These are phyloP conservation scores for Phania funesta DNA, from an alignment of 2,888 invertebrate species.

Conservation along the genomic window DNA sequence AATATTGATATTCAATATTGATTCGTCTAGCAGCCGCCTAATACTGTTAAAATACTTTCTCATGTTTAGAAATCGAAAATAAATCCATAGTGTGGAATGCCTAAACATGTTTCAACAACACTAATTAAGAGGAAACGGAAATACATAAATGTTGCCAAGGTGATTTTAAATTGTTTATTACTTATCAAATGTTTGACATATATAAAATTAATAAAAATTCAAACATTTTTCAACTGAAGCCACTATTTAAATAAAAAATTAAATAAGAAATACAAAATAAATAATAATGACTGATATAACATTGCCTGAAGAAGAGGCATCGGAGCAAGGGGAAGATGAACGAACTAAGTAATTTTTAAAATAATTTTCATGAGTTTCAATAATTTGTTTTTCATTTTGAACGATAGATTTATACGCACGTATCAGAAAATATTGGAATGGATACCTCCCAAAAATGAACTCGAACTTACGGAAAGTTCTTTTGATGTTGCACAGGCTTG, in stretches of 20 bases:
- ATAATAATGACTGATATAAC: slow-evolving; percentile 43
- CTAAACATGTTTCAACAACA: not conserved
- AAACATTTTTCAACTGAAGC: not conserved
- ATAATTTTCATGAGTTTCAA: not conserved
- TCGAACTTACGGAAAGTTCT: slow-evolving; percentile 66
- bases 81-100: too few species aligned
- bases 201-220: slow-evolving; percentile 1
- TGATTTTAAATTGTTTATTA: slow-evolving; percentile 39
- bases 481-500: slow-evolving; percentile 74
- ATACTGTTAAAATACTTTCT: too few species aligned
- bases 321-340: slow-evolving; percentile 55
- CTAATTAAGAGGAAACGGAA: not conserved
- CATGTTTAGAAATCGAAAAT: too few species aligned
- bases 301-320: slow-evolving; percentile 14
- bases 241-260: not conserved
- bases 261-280: not conserved
- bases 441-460: slow-evolving; percentile 72
- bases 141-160: slow-evolving; percentile 54
- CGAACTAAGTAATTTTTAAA: slow-evolving; percentile 18
- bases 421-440: slow-evolving; percentile 67
- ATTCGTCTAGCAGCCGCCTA: too few species aligned
- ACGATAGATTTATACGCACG: slow-evolving; percentile 23
- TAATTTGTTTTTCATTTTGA: not conserved
- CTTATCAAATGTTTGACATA: not conserved
- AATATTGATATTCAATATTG: too few species aligned